Conservation (phyloP, 2,113 vertebrate genomes). For the Proteles cristata region DNA sequence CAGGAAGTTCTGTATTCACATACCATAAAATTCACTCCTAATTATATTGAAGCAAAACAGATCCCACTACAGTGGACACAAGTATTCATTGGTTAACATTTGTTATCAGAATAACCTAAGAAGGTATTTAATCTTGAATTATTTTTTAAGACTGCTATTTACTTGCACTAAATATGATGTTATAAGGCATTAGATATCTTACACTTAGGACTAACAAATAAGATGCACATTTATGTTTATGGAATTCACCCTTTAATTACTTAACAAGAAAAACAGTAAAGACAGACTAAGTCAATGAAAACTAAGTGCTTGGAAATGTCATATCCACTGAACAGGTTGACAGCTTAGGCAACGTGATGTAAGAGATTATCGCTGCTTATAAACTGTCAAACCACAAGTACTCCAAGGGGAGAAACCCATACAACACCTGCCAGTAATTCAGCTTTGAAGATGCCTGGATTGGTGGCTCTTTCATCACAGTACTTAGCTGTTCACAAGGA, state of each 20-base stretch:
- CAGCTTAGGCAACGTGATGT: conserved; percentile 22
- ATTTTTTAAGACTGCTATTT: conserved; percentile 28
- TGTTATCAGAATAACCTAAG: conserved; percentile 27
- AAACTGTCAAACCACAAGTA: conserved; percentile 69
- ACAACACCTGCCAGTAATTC: conserved; percentile 55
- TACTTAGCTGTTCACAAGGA: conserved; percentile 49
- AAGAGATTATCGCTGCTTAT: conserved; percentile 63
- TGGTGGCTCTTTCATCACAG: conserved; percentile 14
- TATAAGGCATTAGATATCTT: conserved; percentile 16
- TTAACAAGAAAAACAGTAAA: conserved; percentile 63
- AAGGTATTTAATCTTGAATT: conserved; percentile 48
- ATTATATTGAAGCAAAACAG: conserved; percentile 29
- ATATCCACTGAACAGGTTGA: conserved; percentile 20
- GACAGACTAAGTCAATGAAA: conserved; percentile 41
- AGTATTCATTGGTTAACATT: conserved; percentile 38
- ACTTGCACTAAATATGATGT: neutral
- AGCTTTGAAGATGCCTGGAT: conserved; percentile 19
- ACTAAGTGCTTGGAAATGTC: conserved; percentile 49
- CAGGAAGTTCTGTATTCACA: conserved; percentile 35
- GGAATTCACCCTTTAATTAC: conserved; percentile 41
- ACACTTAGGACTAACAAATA: conserved; percentile 27
- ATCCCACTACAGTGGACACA: neutral
- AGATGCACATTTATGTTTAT: conserved; percentile 32
- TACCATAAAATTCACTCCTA: conserved; percentile 4
- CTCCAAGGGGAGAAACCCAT: neutral